phyloP scores from a whole-genome alignment of 2,113 vertebrate genomes.

The Nycticorax nycticorax region DNA sequence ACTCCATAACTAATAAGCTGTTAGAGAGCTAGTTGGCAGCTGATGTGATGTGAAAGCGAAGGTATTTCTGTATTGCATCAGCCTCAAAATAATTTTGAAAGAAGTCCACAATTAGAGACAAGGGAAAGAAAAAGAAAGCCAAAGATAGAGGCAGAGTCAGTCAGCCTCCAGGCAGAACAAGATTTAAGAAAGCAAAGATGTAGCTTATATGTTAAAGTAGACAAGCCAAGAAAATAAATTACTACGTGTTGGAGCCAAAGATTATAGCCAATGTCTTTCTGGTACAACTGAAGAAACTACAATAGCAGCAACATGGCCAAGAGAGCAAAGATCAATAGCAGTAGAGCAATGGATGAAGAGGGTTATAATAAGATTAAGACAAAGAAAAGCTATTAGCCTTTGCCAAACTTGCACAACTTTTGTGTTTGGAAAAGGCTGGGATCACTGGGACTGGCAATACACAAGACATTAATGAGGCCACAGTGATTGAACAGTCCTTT shows the following conservation, averaged over 20 bases:
- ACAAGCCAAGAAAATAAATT: slow-evolving; percentile 4
- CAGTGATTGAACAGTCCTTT: background rate
- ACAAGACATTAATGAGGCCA: background rate
- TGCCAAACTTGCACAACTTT: background rate
- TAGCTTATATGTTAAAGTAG: background rate
- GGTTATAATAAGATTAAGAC: background rate
- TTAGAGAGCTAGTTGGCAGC: background rate
- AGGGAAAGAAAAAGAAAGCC: background rate
- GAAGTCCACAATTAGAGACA: background rate
- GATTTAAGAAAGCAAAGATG: background rate
- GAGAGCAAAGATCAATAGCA: background rate
- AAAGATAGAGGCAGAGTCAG: background rate
- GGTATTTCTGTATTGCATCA: background rate
- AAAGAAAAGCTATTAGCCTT: background rate
- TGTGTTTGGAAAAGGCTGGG: background rate
- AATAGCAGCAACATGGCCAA: background rate
- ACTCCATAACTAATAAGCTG: background rate
- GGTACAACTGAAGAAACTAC: background rate
- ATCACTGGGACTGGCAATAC: background rate
- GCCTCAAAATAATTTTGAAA: background rate
- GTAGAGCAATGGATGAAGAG: background rate
- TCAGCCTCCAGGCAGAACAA: background rate
- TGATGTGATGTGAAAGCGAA: background rate
- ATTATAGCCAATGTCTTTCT: background rate
- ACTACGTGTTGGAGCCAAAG: background rate